Conservation (phyloP, 2,888 invertebrate species). For the Icerya purchasi region DNA sequence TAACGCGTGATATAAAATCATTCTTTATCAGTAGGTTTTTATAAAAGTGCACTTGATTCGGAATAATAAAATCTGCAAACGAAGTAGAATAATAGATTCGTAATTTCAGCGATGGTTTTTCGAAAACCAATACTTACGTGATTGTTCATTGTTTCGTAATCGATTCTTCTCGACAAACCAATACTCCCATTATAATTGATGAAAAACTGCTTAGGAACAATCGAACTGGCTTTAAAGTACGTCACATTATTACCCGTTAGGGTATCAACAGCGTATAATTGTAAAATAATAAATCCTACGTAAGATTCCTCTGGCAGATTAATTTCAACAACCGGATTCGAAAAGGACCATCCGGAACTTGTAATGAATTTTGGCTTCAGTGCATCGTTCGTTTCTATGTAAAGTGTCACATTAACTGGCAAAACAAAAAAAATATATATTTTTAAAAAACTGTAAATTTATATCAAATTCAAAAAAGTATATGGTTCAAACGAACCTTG, state of each 20-base stretch:
- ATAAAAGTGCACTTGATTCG: no score
- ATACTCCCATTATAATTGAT: slow-evolving; percentile 36
- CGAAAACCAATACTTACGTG: no score
- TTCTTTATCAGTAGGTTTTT: no score
- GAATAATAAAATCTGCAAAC: no score
- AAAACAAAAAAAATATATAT: not conserved
- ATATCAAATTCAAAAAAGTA: no score
- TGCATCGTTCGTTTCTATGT: slow-evolving; percentile 54
- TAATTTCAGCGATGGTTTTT: no score
- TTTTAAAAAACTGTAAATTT: no score
- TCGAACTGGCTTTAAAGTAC: slow-evolving; percentile 17
- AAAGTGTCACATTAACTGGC: slow-evolving; percentile 46
- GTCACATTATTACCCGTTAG: slow-evolving; percentile 17
- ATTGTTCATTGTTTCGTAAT: slow-evolving; percentile 47
- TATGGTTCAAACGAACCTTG: no score
- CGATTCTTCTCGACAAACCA: slow-evolving; percentile 46
- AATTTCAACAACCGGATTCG: slow-evolving; percentile 41
- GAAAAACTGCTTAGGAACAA: slow-evolving; percentile 17
- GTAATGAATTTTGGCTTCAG: slow-evolving; percentile 51
- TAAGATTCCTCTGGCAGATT: slow-evolving; percentile 55
- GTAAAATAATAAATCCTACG: slow-evolving; percentile 45
- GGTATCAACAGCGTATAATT: slow-evolving; percentile 42
- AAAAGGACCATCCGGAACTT: slow-evolving; percentile 49
- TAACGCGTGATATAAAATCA: no score
- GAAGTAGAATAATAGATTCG: no score